Conservation (phyloP, 2,113 vertebrate species). For the Tympanuchus pallidicinctus region DNA sequence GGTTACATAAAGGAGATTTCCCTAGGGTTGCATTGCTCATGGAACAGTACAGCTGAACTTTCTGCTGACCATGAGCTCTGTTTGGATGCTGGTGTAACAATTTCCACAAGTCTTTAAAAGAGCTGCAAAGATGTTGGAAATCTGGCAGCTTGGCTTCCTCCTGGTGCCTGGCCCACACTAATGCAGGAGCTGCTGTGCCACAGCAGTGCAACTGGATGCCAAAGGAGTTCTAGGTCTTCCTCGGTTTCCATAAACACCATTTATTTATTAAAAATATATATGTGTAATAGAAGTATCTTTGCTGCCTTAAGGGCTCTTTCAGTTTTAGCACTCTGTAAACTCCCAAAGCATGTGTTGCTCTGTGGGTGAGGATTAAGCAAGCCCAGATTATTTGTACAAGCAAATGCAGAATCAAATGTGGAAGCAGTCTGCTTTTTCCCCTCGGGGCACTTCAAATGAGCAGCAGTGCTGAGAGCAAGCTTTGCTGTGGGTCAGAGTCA, state of each 20-base stretch:
- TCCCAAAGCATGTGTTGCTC: background rate
- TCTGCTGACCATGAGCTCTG: background rate
- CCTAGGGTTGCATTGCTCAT: background rate
- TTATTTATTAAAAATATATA: background rate
- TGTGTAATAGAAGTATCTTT: background rate
- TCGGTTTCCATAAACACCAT: background rate
- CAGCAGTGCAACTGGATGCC: background rate
- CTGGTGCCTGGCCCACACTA: background rate
- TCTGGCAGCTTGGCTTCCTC: conserved; percentile 3
- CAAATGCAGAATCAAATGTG: background rate
- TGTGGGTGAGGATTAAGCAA: conserved; percentile 30
- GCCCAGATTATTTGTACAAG: background rate
- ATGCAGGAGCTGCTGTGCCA: background rate
- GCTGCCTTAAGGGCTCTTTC: background rate
- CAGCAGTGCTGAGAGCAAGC: background rate
- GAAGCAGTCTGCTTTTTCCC: conserved; percentile 7
- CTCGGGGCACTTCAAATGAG: background rate
- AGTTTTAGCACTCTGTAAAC: background rate
- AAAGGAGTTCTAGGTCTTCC: background rate
- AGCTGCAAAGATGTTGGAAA: background rate
- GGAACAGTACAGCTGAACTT: background rate
- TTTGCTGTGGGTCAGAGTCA: conserved; percentile 1
- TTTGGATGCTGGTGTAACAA: background rate
- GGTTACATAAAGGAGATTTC: background rate
- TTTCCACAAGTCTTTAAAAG: conserved; percentile 2